Percentiles rank a stretch among this genome's conserved stretches.
Evolutionary conservation across 1,140 invertebrate genomes (phyloP).

Genomic region (Nixonia krombeini): DNA sequence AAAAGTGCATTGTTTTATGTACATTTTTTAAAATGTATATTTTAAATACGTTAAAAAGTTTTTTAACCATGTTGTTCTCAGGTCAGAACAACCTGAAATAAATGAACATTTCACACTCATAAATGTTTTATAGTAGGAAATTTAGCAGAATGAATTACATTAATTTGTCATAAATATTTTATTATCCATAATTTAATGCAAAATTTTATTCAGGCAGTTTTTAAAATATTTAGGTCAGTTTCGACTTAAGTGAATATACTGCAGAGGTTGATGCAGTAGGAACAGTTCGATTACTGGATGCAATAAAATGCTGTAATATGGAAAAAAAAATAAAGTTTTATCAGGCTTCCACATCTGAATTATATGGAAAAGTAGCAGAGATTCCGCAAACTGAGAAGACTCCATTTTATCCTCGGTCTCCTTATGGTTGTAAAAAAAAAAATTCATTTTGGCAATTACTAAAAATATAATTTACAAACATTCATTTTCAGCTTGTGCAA

Average conservation of each 20-base stretch:
- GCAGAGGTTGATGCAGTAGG: constrained; percentile 99
- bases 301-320: constrained; percentile 92
- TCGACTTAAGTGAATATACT: constrained; percentile 99
- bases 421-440: constrained; percentile 90
- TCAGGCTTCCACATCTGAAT: constrained; percentile 98
- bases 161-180: too few species aligned
- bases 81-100: too few species aligned
- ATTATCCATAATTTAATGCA: background rate
- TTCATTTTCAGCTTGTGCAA: constrained; percentile 87
- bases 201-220: constrained; percentile 12
- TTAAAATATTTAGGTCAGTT: constrained; percentile 79
- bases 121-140: too few species aligned
- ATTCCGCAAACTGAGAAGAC: constrained; percentile 98
- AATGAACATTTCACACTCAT: too few species aligned
- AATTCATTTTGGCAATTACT: too few species aligned
- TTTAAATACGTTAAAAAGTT: too few species aligned
- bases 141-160: too few species aligned
- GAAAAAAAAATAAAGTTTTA: constrained; percentile 93
- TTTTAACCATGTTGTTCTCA: too few species aligned
- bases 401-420: constrained; percentile 99
- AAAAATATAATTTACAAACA: too few species aligned
- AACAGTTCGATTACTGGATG: constrained; percentile 94
- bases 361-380: constrained; percentile 98
- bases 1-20: too few species aligned
- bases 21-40: too few species aligned